Evolutionary conservation across 2,888 invertebrate species (phyloP).

Genomic region (Agonopterix arenella): DNA sequence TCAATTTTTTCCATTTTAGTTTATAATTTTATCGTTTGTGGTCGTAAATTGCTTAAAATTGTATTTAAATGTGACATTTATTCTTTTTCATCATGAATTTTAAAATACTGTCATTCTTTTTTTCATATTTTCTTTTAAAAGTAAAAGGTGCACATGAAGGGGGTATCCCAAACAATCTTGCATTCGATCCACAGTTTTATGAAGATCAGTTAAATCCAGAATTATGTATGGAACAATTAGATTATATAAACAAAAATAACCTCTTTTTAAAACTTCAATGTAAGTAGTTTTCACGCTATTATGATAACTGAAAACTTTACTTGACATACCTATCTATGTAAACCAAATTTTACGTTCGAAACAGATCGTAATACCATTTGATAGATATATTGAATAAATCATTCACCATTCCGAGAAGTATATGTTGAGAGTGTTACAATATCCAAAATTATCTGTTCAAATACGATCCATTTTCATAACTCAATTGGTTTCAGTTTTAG

Average conservation of each 20-base stretch:
- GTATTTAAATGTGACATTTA: background rate
- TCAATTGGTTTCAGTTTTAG: slow-evolving; percentile 19
- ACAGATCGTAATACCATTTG: too few relatives aligned
- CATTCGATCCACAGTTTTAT: slow-evolving; percentile 13
- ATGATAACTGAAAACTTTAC: too few relatives aligned
- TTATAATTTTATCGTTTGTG: background rate
- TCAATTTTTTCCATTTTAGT: background rate
- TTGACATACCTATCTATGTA: too few relatives aligned
- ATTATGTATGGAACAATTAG: slow-evolving; percentile 13
- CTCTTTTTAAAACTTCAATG: background rate
- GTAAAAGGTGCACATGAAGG: background rate
- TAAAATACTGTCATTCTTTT: background rate
- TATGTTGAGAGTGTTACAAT: background rate
- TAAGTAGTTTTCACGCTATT: background rate
- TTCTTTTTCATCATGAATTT: background rate
- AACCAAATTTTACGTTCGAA: too few relatives aligned
- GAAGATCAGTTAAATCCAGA: slow-evolving; percentile 13
- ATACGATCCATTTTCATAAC: too few relatives aligned
- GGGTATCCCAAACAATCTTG: slow-evolving; percentile 1
- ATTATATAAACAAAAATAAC: slow-evolving; percentile 20
- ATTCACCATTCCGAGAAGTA: background rate
- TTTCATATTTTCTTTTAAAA: background rate
- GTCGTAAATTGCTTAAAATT: background rate
- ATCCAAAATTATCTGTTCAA: too few relatives aligned
- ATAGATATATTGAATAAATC: too few relatives aligned